phyloP scores from a whole-genome alignment of 2,888 invertebrate genomes.

The Prosopocoilus inquinatus region DNA sequence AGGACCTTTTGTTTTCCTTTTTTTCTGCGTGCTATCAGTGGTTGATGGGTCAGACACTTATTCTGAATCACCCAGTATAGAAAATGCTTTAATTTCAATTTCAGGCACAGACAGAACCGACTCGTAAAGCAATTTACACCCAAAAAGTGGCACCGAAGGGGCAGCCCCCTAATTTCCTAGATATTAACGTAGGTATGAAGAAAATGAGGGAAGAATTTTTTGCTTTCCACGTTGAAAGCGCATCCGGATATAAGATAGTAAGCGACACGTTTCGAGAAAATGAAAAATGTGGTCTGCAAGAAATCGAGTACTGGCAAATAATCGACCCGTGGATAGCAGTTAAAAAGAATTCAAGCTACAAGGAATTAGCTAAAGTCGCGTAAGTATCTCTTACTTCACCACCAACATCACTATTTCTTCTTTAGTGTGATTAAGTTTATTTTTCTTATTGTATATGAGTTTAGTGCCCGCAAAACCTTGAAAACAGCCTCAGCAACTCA shows the following conservation, averaged over 20 bases:
- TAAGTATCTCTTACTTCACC: constrained; percentile 36
- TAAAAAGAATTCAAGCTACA: constrained; percentile 55
- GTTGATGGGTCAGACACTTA: no score
- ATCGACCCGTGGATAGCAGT: constrained; percentile 57
- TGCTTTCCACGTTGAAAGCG: constrained; percentile 67
- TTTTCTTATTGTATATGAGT: no score
- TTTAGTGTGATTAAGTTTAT: no score
- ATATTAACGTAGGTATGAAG: constrained; percentile 60
- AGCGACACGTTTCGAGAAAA: constrained; percentile 65
- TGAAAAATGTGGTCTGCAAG: constrained; percentile 69
- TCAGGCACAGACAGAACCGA: constrained; percentile 62
- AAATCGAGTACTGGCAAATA: constrained; percentile 57
- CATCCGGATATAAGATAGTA: constrained; percentile 65
- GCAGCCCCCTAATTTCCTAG: constrained; percentile 56
- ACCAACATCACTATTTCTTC: no score
- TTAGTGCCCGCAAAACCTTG: no score
- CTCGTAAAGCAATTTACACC: constrained; percentile 60
- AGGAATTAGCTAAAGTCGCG: constrained; percentile 58
- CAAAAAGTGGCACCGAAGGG: constrained; percentile 62
- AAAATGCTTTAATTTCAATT: constrained; percentile 22
- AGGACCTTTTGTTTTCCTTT: background rate
- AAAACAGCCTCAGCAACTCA: no score
- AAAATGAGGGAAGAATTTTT: constrained; percentile 61
- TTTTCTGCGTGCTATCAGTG: background rate
- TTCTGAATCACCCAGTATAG: background rate